Evolutionary conservation across 2,888 invertebrate genomes (phyloP).

Genomic region (Itoplectis maculator): DNA sequence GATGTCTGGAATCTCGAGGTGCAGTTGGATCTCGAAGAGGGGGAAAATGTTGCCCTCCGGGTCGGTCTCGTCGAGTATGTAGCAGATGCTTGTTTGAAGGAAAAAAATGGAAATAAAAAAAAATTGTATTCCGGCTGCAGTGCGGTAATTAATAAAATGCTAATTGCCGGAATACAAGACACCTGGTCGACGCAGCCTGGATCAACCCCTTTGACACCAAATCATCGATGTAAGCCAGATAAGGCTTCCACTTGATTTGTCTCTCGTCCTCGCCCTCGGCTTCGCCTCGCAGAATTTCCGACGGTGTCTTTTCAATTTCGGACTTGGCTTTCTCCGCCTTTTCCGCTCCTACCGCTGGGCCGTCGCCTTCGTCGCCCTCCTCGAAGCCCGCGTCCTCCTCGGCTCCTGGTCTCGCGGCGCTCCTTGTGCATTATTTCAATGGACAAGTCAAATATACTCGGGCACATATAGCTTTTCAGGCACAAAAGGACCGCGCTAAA

Average conservation of each 20-base stretch:
- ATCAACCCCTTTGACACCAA: constrained; percentile 87
- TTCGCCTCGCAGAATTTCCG: constrained; percentile 81
- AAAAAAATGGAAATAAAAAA: constrained; percentile 34
- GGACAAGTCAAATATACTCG: constrained; percentile 16
- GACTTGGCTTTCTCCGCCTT: constrained; percentile 82
- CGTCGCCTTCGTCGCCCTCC: constrained; percentile 66
- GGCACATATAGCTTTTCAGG: neutral
- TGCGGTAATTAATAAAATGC: neutral
- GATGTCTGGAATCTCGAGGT: constrained; percentile 90
- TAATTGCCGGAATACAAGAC: constrained; percentile 1
- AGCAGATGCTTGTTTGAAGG: constrained; percentile 85
- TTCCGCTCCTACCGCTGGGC: constrained; percentile 79
- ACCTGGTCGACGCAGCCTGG: constrained; percentile 85
- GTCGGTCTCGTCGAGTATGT: constrained; percentile 88
- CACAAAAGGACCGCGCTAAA: constrained; percentile 23
- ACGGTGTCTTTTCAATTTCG: constrained; percentile 69
- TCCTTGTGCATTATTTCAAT: constrained; percentile 49
- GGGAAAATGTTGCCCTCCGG: constrained; percentile 87
- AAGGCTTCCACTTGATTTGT: constrained; percentile 86
- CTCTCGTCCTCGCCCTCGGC: constrained; percentile 84
- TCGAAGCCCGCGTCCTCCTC: constrained; percentile 68
- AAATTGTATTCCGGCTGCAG: neutral
- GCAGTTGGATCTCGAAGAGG: constrained; percentile 91
- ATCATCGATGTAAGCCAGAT: constrained; percentile 88
- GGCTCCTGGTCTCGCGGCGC: constrained; percentile 37